These are phyloP conservation scores for Eurytoma californica DNA, from an alignment of 2,888 invertebrate species.

Conservation along the genomic window DNA sequence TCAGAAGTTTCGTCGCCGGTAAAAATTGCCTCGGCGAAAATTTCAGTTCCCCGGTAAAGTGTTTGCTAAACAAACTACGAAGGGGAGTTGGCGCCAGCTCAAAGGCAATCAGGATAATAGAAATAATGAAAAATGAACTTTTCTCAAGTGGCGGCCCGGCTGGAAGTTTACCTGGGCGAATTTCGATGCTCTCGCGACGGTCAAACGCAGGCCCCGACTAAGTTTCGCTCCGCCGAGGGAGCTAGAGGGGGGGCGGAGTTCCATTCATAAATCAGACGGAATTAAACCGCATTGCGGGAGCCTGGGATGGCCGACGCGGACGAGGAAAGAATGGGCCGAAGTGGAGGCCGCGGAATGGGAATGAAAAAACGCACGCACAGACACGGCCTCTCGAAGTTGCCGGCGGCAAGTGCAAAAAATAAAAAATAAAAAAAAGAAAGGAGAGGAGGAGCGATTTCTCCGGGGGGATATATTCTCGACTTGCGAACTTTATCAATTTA, in stretches of 20 bases:
- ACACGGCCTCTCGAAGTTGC: too few species aligned
- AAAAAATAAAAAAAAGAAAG: constrained; percentile 10
- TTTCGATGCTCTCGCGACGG: constrained; percentile 21
- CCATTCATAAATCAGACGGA: constrained; percentile 65
- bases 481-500: constrained; percentile 33
- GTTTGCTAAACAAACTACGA: constrained; percentile 35
- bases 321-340: constrained; percentile 13
- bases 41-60: constrained; percentile 19
- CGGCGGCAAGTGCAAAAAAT: neutral
- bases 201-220: neutral
- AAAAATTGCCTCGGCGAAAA: constrained; percentile 14
- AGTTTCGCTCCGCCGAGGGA: constrained; percentile 8
- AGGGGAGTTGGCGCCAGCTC: constrained; percentile 2
- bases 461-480: constrained; percentile 14
- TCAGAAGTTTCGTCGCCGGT: neutral
- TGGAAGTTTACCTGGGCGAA: constrained; percentile 22
- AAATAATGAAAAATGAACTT: constrained; percentile 54
- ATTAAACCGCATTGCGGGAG: constrained; percentile 65
- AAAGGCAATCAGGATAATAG: constrained; percentile 51
- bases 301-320: constrained; percentile 23
- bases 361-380: constrained; percentile 23
- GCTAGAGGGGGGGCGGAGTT: constrained; percentile 1
- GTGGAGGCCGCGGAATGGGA: constrained; percentile 43
- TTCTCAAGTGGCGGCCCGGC: neutral
- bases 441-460: constrained; percentile 38